These are phyloP conservation scores for Halichondria panicea DNA, from an alignment of 37 sponge, comb jelly and placozoan genomes.

Conservation along the genomic window DNA sequence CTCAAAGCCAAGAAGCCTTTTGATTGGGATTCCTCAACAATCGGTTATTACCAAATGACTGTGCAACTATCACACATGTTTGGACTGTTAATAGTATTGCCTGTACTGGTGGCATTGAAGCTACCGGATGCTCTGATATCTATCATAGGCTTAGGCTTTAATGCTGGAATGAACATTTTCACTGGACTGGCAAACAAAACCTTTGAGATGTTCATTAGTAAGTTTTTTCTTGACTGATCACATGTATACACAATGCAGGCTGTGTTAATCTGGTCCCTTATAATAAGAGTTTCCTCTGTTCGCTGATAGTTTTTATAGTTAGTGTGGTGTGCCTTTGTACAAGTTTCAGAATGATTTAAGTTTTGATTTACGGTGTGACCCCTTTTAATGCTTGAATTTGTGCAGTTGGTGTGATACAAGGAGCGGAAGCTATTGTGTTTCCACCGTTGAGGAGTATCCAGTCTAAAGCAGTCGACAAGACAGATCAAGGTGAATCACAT, in stretches of 20 bases:
- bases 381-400: neutral
- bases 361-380: neutral
- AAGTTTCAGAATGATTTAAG: neutral
- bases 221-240: too few species aligned
- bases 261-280: too few species aligned
- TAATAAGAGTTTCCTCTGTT: too few species aligned
- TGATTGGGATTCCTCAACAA: conserved; percentile 28
- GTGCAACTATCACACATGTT: conserved; percentile 3
- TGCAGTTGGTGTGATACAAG: conserved; percentile 22
- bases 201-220: conserved; percentile 61
- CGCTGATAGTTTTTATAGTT: too few species aligned
- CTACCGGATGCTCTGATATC: conserved; percentile 56
- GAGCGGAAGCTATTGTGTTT: conserved; percentile 19
- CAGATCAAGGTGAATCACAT: conserved; percentile 37
- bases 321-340: neutral
- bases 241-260: too few species aligned
- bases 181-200: neutral
- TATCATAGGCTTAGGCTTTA: conserved; percentile 22
- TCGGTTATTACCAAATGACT: conserved; percentile 13
- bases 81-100: conserved; percentile 34
- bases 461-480: conserved; percentile 29
- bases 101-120: conserved; percentile 35
- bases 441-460: conserved; percentile 37
- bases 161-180: conserved; percentile 13
- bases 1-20: conserved; percentile 31